Percentiles rank a stretch among this genome's conserved stretches.
Evolutionary conservation across 2,888 invertebrate genomes (phyloP).

Genomic region (Drosophila setosimentum): DNA sequence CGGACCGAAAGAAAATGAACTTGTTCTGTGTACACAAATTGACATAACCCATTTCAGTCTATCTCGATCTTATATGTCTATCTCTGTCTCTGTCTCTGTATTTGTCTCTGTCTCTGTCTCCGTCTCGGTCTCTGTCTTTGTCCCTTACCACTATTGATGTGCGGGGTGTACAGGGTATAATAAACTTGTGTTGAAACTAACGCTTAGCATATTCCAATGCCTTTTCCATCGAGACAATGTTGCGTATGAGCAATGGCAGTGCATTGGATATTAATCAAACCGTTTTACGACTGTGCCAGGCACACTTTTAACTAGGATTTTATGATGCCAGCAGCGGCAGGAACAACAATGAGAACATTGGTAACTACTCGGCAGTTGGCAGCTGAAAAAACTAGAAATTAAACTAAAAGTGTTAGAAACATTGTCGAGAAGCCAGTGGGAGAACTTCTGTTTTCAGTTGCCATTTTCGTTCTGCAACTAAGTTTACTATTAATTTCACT

Average conservation of each 20-base stretch:
- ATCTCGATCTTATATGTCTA: background rate
- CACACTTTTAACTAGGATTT: slow-evolving; percentile 30
- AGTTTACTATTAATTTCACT: slow-evolving; percentile 15
- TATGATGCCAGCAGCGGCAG: slow-evolving; percentile 26
- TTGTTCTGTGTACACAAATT: background rate
- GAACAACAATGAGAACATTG: background rate
- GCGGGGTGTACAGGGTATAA: background rate
- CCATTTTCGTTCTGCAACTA: background rate
- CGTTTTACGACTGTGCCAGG: slow-evolving; percentile 33
- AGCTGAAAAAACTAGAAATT: slow-evolving; percentile 25
- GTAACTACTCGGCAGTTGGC: background rate
- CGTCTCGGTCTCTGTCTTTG: background rate
- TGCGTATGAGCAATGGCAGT: slow-evolving; percentile 62
- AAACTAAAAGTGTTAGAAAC: slow-evolving; percentile 25
- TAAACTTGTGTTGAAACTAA: background rate
- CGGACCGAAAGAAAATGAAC: background rate
- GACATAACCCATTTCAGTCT: background rate
- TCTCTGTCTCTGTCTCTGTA: background rate
- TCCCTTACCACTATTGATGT: too few relatives aligned
- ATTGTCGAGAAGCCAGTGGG: background rate
- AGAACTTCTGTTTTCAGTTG: slow-evolving; percentile 2
- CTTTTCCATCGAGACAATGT: slow-evolving; percentile 31
- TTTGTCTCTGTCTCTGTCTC: background rate
- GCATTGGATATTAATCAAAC: slow-evolving; percentile 27
- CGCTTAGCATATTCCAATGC: slow-evolving; percentile 15